Evolutionary conservation across 2,888 invertebrate species (phyloP), one percentile per base, ranked within the genome.

Genomic region (Caenorhabditis sp.): DNA sequence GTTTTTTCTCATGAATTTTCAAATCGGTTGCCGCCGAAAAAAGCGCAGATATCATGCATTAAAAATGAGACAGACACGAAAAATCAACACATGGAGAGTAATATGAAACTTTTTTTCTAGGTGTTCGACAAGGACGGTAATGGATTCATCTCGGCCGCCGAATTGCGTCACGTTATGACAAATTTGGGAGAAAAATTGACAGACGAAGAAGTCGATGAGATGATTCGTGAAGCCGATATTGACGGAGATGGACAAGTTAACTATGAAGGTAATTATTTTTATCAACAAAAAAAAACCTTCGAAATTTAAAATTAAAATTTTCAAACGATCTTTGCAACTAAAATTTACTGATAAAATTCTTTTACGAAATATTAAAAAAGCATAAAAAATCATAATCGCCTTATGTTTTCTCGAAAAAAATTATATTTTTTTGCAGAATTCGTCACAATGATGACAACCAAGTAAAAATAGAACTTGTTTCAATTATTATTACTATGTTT

Each of bases 191-290:
- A 97, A 91, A 97, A 97, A 91, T 92, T 97, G 89, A 97, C 97
- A 89, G 96, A 96, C 91, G 96, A 96, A 90, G 96, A 96, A 90
- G 96, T 97, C 87, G 96, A 97, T 90, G 97, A 97, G 91, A 97
- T 97, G 96, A 96, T 97, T 91, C 92, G 81, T 54, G 95, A 95
- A 91, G 96, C 96, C 87, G 96, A 97, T 91, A 95, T 97, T 90
- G 97, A 97, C 90, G 96, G 95, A 89, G 97, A 97, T 90, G 97
- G 97, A 87, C 95, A 97, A 92, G 95, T 97, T 91, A 95, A 95
- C 92, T 95, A 95, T 90, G 87, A 88, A 76, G 85, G 85, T 84
- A 54, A 57, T 60, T 60, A 23, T 38, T 21, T 49, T 43, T 23
- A 38, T 5, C 7, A 17, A 4, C 10, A 49, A 20, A 38, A 31